Base-by-base conservation (phyloP, 1,140 invertebrate species). In the Drosophila parabipectinata region DNA sequence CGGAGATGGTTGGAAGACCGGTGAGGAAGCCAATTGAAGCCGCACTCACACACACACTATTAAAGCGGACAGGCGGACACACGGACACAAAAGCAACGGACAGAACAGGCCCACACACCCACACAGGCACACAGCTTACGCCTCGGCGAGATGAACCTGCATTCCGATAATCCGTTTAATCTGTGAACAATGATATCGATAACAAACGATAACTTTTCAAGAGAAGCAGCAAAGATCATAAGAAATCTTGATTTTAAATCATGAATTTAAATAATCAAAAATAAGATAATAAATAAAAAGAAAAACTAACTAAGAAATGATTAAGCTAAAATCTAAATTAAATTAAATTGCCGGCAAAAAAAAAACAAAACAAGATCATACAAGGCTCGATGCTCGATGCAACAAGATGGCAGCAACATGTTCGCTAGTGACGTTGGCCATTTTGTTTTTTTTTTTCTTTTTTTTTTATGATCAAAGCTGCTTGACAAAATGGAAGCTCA, bases 11-110 rank as follows among this genome's bases (percentile, higher is more conserved):
- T 12, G 12, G n/a, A 44, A 58, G n/a, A 32, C 57, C 28, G 60
- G 26, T 15, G 60, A 57, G 54, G 60, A 57, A 56, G 51, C 50
- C 72, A 79, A 84, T 83, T 83, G 57, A 79, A 79, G 77, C 52
- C 59, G 77, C 59, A 74, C 57, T 37, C 41, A 24, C 62, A 66
- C 32, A 28, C 26, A 28, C 26, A 28, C 26, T 26, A 26, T 26
- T 6, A 37, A 41, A 18, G 26, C 26, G 47, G 12, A 62, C 58
- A 41, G 39, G 54, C 55, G 53, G 55, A 57, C 48, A 61, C 5
- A 4, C 26, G 26, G 26, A 28, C 26, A 28, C 26, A 28, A 28
- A 28, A 28, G 26, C 26, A 28, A 28, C 26, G 26, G 26, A 28
- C 5, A 28, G 26, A 2, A 21, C 50, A 44, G 34, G 12, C 34